Evolutionary conservation across 2,113 vertebrate species (phyloP), one percentile per base, ranked within the genome.

Genomic region (Perognathus longimembris): DNA sequence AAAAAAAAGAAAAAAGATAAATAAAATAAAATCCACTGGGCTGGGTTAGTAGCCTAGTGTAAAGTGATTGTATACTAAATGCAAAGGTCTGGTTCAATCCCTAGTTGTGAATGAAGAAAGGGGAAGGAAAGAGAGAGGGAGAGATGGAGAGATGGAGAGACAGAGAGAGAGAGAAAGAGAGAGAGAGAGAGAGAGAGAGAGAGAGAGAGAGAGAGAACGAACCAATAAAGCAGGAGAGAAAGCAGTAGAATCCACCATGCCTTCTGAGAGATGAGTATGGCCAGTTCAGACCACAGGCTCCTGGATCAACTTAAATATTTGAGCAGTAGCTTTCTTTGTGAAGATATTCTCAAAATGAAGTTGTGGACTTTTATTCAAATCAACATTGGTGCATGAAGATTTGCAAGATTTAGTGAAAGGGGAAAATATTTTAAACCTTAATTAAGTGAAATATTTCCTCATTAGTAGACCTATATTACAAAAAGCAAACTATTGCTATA

Each of bases 311-410:
- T 88, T 92, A 70, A 81, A 69, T 85, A 64, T 91, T 85, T 64
- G 85, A 15, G 61, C 32, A 76, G 67, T 57, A 57, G 6, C 18
- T 87, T 4, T 74, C 67, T 70, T 38, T 64, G 17, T 81, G 75
- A 69, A 88, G 45, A 91, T 42, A 80, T 85, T 91, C 91, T 64
- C 50, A 75, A 80, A 38, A 64, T 88, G 63, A 57, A 93, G 79
- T 85, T 76, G 32, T 70, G 76, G 79, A 84, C 70, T 80, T 54
- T 88, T 22, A n/a, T 82, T 54, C 69, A 14, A 76, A 36, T 50
- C 42, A 71, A 54, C 70, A 59, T 82, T 71, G 81, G 64, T 20
- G 40, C 45, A 54, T 57, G 22, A 75, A 63, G 30, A 91, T 93
- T 80, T 91, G 69, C 32, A 66, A 45, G 0, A 76, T 85, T 95